phyloP scores from a whole-genome alignment of 2,113 vertebrate genomes.

The Macquaria australasica region DNA sequence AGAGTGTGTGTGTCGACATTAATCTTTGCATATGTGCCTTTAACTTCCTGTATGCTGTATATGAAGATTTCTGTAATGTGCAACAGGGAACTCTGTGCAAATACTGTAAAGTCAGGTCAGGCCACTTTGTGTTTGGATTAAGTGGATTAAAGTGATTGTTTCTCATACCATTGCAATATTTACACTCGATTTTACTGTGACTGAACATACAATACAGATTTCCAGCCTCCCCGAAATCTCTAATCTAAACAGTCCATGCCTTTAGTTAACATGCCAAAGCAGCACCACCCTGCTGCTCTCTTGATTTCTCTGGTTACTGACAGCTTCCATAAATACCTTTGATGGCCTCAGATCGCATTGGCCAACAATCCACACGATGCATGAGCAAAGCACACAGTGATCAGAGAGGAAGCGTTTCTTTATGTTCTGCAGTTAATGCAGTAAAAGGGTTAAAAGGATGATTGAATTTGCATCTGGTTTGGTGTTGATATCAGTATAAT shows the following conservation, averaged over 20 bases:
- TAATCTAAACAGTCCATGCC: constrained; percentile 62
- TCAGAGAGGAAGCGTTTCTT: constrained; percentile 29
- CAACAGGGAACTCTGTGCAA: neutral
- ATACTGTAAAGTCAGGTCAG: constrained; percentile 44
- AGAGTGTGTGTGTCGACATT: constrained; percentile 48
- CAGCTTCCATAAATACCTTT: constrained; percentile 67
- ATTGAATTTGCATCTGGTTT: constrained; percentile 24
- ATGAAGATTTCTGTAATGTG: constrained; percentile 29
- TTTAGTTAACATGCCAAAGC: constrained; percentile 60
- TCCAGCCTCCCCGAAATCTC: constrained; percentile 42
- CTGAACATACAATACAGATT: constrained; percentile 45
- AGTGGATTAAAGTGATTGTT: constrained; percentile 50
- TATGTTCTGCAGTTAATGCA: constrained; percentile 24
- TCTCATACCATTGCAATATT: constrained; percentile 49
- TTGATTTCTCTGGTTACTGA: constrained; percentile 61
- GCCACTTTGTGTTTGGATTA: constrained; percentile 53
- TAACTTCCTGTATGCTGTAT: constrained; percentile 44
- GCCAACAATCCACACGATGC: constrained; percentile 47
- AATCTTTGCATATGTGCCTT: constrained; percentile 55
- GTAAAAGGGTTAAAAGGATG: constrained; percentile 12
- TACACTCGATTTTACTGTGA: constrained; percentile 46
- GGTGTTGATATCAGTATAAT: neutral
- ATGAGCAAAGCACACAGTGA: constrained; percentile 22
- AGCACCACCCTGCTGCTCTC: constrained; percentile 51
- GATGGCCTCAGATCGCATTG: constrained; percentile 60